phyloP scores from a whole-genome alignment of 2,113 vertebrate genomes.

The Glareola pratincola region DNA sequence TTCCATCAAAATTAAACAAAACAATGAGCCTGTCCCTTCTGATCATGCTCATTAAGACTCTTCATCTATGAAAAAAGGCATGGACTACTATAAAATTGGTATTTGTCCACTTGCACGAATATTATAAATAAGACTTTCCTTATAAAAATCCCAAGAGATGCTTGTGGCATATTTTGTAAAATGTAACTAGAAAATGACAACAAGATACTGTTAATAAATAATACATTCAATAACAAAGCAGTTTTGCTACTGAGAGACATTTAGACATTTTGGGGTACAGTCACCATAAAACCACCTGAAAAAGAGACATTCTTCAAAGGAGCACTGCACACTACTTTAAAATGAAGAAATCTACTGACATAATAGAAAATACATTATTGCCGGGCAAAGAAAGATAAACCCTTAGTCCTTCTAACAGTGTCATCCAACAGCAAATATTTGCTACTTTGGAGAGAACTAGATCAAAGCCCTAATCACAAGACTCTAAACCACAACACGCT shows the following conservation, averaged over 20 bases:
- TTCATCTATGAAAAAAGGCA: conserved; percentile 34
- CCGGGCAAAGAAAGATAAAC: conserved; percentile 27
- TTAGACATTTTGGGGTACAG: conserved; percentile 19
- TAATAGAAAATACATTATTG: conserved; percentile 54
- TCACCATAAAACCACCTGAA: conserved; percentile 38
- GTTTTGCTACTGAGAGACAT: conserved; percentile 35
- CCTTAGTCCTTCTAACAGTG: conserved; percentile 28
- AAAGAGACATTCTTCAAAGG: conserved; percentile 23
- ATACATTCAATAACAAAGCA: conserved; percentile 52
- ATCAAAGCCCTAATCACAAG: not conserved
- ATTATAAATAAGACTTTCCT: conserved; percentile 44
- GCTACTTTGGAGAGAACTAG: conserved; percentile 33
- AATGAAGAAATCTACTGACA: conserved; percentile 11
- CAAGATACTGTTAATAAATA: conserved; percentile 23
- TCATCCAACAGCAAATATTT: conserved; percentile 26
- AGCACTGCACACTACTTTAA: conserved; percentile 10
- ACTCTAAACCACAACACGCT: not conserved
- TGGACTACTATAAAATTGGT: conserved; percentile 41
- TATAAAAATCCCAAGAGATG: conserved; percentile 56
- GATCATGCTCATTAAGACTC: conserved; percentile 22
- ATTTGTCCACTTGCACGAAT: conserved; percentile 19
- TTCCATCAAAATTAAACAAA: conserved; percentile 32
- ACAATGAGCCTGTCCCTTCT: conserved; percentile 19
- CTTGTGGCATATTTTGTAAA: conserved; percentile 39
- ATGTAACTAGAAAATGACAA: conserved; percentile 50